Evolutionary conservation across 1,140 invertebrate genomes (phyloP).

Genomic region (Anadara kagoshimensis): DNA sequence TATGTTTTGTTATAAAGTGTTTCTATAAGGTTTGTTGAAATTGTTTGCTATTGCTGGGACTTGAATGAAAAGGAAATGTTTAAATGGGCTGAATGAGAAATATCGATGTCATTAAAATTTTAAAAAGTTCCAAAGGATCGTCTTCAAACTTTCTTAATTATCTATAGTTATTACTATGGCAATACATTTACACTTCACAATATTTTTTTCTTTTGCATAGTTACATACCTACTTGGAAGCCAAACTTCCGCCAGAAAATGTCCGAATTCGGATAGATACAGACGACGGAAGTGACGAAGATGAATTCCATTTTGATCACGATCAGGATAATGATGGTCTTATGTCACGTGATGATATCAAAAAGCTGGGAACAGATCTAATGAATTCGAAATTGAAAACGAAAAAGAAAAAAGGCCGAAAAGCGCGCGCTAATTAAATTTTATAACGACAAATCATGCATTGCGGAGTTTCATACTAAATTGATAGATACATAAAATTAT

Average conservation of each 20-base stretch:
- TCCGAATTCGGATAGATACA: slow-evolving; percentile 38
- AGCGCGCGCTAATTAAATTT: slow-evolving; percentile 7
- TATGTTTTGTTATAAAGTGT: too few species aligned
- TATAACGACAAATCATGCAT: background rate
- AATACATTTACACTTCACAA: background rate
- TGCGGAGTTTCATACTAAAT: too few species aligned
- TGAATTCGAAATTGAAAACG: slow-evolving; percentile 48
- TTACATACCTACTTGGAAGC: slow-evolving; percentile 48
- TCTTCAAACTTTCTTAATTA: background rate
- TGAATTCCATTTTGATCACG: slow-evolving; percentile 55
- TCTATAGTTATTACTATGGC: background rate
- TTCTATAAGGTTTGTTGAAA: too few species aligned
- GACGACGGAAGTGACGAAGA: slow-evolving; percentile 52
- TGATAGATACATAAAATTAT: too few species aligned
- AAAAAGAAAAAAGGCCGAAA: slow-evolving; percentile 47
- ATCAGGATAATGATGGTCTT: slow-evolving; percentile 55
- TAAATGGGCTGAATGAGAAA: too few species aligned
- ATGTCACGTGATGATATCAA: slow-evolving; percentile 53
- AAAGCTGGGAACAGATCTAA: slow-evolving; percentile 41
- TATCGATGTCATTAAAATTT: too few species aligned
- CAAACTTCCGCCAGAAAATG: slow-evolving; percentile 46
- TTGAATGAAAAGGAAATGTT: too few species aligned
- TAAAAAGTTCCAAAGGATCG: background rate
- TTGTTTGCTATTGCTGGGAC: too few species aligned
- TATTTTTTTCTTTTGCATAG: slow-evolving; percentile 26